phyloP scores from a whole-genome alignment of 2,888 invertebrate species.

The Torymus tubicola region DNA sequence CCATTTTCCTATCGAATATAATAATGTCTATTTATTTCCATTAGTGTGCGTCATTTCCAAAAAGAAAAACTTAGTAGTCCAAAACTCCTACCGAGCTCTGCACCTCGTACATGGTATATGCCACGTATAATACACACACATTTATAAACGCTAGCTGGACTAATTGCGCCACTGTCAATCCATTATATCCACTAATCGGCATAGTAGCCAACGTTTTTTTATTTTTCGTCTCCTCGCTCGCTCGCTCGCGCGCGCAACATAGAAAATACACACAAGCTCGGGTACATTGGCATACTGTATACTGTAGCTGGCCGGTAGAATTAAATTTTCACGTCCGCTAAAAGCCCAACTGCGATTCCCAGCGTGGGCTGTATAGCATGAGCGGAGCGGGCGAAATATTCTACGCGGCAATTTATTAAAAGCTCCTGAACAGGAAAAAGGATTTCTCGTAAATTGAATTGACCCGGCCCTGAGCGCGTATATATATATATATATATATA shows the following conservation, averaged over 20 bases:
- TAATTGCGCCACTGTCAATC: conserved; percentile 33
- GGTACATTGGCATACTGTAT: no score
- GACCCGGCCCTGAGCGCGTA: neutral
- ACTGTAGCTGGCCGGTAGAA: neutral
- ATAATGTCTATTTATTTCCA: no score
- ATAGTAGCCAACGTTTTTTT: conserved; percentile 4
- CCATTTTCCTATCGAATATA: no score
- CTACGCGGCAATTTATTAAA: conserved; percentile 35
- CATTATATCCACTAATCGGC: conserved; percentile 20
- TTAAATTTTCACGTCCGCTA: conserved; percentile 35
- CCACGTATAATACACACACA: no score
- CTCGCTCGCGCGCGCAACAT: neutral
- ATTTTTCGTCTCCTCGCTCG: no score
- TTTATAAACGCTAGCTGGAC: neutral
- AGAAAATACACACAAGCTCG: neutral
- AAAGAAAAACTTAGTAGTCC: no score
- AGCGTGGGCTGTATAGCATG: no score
- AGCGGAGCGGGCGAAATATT: neutral
- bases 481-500: conserved; percentile 8
- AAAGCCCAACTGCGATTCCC: conserved; percentile 7
- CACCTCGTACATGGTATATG: no score
- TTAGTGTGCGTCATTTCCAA: no score
- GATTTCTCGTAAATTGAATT: conserved; percentile 34
- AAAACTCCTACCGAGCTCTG: no score
- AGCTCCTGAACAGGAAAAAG: conserved; percentile 30